phyloP scores from a whole-genome alignment of 1,140 invertebrate genomes.

The Triops longicaudatus region DNA sequence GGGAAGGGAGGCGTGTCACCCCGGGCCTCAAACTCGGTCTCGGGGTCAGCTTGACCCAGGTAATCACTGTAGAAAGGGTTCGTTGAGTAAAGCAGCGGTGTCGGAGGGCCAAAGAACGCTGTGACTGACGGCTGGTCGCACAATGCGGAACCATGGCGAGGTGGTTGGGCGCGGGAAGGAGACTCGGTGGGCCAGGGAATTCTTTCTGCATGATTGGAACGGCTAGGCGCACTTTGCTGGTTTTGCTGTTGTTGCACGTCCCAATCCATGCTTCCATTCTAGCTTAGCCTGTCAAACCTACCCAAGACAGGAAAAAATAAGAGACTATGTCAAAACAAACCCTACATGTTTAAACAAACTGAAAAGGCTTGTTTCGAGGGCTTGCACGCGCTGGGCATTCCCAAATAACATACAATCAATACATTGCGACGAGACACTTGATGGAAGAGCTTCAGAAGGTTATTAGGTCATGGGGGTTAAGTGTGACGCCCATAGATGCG shows the following conservation, averaged over 20 bases:
- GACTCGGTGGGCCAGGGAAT: background rate
- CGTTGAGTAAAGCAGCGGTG: background rate
- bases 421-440: background rate
- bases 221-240: background rate
- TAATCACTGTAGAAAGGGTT: background rate
- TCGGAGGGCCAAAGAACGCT: background rate
- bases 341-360: background rate
- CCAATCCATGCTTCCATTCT: constrained; percentile 14
- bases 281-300: constrained; percentile 11
- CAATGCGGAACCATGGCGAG: background rate
- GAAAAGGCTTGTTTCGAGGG: background rate
- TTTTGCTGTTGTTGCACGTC: background rate
- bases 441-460: background rate
- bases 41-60: background rate
- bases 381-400: background rate
- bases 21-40: background rate
- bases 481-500: background rate
- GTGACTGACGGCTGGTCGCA: background rate
- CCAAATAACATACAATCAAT: background rate
- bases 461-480: background rate
- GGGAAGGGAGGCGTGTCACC: background rate
- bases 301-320: background rate
- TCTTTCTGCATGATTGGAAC: background rate
- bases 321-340: background rate
- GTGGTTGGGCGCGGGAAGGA: background rate